phyloP scores from a whole-genome alignment of 2,797 vertebrate species.

The Taeniopygia guttata region DNA sequence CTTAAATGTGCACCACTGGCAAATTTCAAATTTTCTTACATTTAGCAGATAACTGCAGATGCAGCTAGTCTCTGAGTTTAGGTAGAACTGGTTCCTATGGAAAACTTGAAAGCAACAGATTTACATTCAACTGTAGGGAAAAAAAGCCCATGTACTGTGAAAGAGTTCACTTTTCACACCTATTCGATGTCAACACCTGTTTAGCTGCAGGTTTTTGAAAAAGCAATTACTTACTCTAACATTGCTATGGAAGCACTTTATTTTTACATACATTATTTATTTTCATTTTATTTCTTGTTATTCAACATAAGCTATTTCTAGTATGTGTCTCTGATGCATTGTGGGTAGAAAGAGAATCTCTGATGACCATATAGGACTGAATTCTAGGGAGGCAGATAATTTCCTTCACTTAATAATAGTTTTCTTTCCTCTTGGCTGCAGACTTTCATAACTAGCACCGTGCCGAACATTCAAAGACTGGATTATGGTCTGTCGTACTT shows the following conservation, averaged over 20 bases:
- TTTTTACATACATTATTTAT: constrained; percentile 22
- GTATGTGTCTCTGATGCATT: neutral
- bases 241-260: neutral
- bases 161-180: constrained; percentile 1
- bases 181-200: constrained; percentile 37
- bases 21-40: neutral
- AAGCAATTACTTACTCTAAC: neutral
- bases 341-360: constrained; percentile 42
- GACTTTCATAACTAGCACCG: constrained; percentile 77
- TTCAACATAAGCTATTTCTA: constrained; percentile 31
- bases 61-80: neutral
- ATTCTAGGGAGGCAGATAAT: constrained; percentile 74
- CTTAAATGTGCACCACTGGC: neutral
- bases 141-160: neutral
- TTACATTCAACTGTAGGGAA: neutral
- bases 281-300: constrained; percentile 51
- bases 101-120: neutral
- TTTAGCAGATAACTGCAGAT: neutral
- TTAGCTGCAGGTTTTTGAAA: constrained; percentile 39
- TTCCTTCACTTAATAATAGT: constrained; percentile 79
- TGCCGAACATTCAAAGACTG: constrained; percentile 79
- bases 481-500: constrained; percentile 82
- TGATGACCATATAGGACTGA: constrained; percentile 52
- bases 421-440: constrained; percentile 79
- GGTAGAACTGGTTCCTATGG: neutral